phyloP scores from a whole-genome alignment of 1,140 invertebrate species.

The Drosophila chauvacae region DNA sequence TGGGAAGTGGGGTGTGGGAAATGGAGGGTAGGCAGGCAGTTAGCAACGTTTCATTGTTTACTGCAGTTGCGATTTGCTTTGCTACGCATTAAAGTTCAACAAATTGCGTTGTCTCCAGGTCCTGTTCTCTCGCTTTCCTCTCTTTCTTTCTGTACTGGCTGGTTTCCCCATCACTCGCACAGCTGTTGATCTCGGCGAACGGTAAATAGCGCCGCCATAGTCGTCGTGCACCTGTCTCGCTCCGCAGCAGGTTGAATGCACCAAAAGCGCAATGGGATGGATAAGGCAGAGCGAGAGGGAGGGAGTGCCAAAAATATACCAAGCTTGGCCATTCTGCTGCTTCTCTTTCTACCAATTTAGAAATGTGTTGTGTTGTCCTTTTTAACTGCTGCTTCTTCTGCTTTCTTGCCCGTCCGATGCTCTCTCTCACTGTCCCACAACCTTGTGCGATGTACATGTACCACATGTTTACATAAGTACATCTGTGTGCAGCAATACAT shows the following conservation, averaged over 20 bases:
- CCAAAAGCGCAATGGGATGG: conserved; percentile 33
- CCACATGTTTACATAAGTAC: conserved; percentile 25
- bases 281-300: conserved; percentile 23
- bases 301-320: conserved; percentile 37
- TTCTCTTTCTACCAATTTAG: conserved; percentile 11
- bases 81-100: conserved; percentile 60
- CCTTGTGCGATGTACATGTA: conserved; percentile 20
- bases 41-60: conserved; percentile 47
- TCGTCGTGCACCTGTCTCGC: conserved; percentile 60
- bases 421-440: conserved; percentile 13
- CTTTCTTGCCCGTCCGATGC: conserved; percentile 4
- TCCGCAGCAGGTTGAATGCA: conserved; percentile 62
- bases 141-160: conserved; percentile 4
- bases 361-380: conserved; percentile 30
- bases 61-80: conserved; percentile 39
- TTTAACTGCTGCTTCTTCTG: conserved; percentile 3
- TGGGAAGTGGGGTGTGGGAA: background rate
- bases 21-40: conserved; percentile 4
- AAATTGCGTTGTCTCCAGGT: conserved; percentile 55
- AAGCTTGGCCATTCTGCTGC: conserved; percentile 13
- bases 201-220: conserved; percentile 43
- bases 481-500: conserved; percentile 17
- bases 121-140: conserved; percentile 4
- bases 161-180: conserved; percentile 31
- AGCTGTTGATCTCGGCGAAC: conserved; percentile 65